Evolutionary conservation across 2,888 invertebrate genomes (phyloP), one percentile per base, ranked within the genome.

Genomic region (Habroteleia sp.): DNA sequence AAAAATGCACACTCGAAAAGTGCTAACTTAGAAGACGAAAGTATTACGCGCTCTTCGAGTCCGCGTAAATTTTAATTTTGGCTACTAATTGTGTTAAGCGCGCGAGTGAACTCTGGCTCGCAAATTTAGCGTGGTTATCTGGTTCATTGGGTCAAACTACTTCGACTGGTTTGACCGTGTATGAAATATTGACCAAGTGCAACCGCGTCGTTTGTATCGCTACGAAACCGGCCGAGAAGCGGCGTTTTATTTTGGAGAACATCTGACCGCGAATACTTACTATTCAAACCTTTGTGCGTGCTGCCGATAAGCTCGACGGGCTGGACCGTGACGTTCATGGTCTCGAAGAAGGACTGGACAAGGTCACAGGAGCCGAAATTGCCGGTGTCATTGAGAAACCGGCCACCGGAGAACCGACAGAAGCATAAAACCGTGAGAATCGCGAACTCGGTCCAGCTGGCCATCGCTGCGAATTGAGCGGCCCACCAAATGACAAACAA

Each of bases 271-370:
- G 5, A 2, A 39, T 25, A 69, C 69, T 69, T 37, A 69, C 69
- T 60, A 11, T 69, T 58, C 3, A 11, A 3, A 3, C n/a, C 23
- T 20, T 62, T 39, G 23, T 42, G 56, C 13, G 23, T 4, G 33
- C 25, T 29, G 10, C 13, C 33, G 41, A 20, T 23, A 5, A 14
- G 37, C n/a, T 46, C 23, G 31, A 14, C 25, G 3, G 54, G 16
- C 4, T 39, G 16, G 25, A 62, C 39, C 16, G 52, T 65, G 27
- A 71, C 25, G 27, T 75, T 75, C 46, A 71, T 52, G n/a, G 44
- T 54, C 13, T 75, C 56, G 42, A 75, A 65, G 48, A 75, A 71
- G 20, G 65, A 25, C 5, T 54, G 54, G 16, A 71, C 74, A 41
- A 52, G 46, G 14, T 65, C 65, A 16, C 74, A 75, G 20, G 58